Percentiles rank a stretch among this genome's conserved stretches.
phyloP scores from a whole-genome alignment of 2,797 vertebrate species.

The Sebastes diaconus region DNA sequence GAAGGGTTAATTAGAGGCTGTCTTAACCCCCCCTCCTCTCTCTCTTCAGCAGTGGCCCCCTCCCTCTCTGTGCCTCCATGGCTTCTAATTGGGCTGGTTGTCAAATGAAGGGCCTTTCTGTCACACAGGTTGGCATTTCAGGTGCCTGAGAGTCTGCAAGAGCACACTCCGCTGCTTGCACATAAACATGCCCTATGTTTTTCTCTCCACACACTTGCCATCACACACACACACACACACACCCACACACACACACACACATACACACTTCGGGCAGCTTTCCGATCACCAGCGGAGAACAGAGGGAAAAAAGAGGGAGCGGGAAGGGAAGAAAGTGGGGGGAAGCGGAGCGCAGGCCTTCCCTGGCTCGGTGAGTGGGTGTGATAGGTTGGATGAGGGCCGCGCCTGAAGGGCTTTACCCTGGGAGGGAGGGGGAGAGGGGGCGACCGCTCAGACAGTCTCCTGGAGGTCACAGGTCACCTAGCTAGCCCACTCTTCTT shows the following conservation, averaged over 20 bases:
- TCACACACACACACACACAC: constrained; percentile 15
- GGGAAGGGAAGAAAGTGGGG: constrained; percentile 22
- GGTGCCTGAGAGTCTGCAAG: constrained; percentile 85
- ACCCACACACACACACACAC: constrained; percentile 17
- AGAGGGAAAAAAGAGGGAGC: constrained; percentile 29
- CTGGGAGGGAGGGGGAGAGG: constrained; percentile 12
- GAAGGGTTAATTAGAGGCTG: constrained; percentile 81
- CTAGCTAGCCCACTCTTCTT: constrained; percentile 55
- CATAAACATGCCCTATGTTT: constrained; percentile 12
- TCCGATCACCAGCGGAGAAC: constrained; percentile 57
- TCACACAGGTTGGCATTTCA: constrained; percentile 84
- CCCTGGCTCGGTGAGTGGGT: constrained; percentile 39
- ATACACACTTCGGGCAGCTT: constrained; percentile 36
- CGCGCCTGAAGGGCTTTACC: constrained; percentile 55
- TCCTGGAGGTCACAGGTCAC: constrained; percentile 72
- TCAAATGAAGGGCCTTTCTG: constrained; percentile 83
- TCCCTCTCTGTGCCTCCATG: constrained; percentile 56
- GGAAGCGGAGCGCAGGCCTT: constrained; percentile 29
- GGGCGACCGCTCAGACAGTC: constrained; percentile 49
- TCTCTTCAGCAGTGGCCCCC: constrained; percentile 5
- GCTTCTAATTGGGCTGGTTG: constrained; percentile 81
- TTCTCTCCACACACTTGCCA: not conserved
- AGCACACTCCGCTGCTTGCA: constrained; percentile 30
- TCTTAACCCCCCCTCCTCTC: constrained; percentile 59
- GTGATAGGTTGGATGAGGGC: constrained; percentile 49